These are phyloP conservation scores for Chaitophorus viminalis DNA, from an alignment of 2,888 invertebrate genomes.

Conservation along the genomic window DNA sequence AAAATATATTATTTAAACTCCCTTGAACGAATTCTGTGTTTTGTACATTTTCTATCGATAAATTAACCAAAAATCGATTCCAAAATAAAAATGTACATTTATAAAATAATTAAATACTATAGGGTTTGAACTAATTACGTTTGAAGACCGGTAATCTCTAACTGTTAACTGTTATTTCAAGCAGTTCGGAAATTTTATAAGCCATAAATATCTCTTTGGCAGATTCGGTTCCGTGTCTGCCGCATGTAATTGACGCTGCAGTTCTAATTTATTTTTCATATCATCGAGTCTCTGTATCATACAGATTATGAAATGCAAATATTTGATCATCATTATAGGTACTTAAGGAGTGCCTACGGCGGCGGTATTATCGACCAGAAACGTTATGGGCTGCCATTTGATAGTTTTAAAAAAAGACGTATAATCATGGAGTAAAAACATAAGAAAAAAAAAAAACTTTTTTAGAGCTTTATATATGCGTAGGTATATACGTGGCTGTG, in stretches of 20 bases:
- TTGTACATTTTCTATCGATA: too few species aligned
- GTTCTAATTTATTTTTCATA: neutral
- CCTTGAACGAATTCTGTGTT: too few species aligned
- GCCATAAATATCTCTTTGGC: too few species aligned
- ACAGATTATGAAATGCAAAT: neutral
- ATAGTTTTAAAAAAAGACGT: slow-evolving; percentile 34
- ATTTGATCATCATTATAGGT: neutral
- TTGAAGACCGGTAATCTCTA: too few species aligned
- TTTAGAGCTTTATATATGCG: neutral
- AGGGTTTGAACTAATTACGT: too few species aligned
- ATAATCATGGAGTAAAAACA: neutral
- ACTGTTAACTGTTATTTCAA: too few species aligned
- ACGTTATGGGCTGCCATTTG: neutral
- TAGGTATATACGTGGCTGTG: neutral
- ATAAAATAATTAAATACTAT: too few species aligned
- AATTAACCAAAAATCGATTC: too few species aligned
- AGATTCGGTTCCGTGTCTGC: too few species aligned
- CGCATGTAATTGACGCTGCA: neutral
- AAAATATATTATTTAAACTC: too few species aligned
- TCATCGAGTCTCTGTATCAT: neutral
- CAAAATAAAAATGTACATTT: too few species aligned
- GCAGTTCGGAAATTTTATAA: too few species aligned
- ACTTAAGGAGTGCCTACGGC: neutral
- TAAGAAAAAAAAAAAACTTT: slow-evolving; percentile 25
- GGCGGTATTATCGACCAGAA: neutral